Conservation (phyloP, 2,888 invertebrate species). For the Mythimna pallens region DNA sequence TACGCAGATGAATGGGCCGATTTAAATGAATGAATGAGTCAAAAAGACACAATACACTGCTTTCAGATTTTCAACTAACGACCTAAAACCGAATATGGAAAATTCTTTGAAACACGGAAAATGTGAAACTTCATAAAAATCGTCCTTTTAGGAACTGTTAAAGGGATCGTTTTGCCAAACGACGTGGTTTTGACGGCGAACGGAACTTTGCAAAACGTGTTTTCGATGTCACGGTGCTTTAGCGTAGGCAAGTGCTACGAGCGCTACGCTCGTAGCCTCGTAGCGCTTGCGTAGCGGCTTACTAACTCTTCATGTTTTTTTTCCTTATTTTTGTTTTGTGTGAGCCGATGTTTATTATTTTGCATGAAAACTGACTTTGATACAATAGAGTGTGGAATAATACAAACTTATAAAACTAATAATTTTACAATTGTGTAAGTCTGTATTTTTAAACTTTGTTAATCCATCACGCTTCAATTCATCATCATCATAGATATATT, state of each 20-base stretch:
- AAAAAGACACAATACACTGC: conserved; percentile 29
- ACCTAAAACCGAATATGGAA: conserved; percentile 29
- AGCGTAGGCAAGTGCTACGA: conserved; percentile 40
- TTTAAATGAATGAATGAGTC: conserved; percentile 52
- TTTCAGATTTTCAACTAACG: conserved; percentile 47
- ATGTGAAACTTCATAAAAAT: conserved; percentile 25
- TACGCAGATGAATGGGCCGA: conserved; percentile 55
- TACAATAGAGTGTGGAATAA: background rate
- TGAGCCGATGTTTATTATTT: background rate
- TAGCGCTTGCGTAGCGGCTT: conserved; percentile 38
- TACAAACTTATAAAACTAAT: background rate
- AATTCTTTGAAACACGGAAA: conserved; percentile 12
- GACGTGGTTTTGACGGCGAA: conserved; percentile 16
- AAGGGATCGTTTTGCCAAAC: conserved; percentile 33
- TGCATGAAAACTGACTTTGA: background rate
- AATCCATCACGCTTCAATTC: background rate
- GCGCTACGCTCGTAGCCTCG: conserved; percentile 46
- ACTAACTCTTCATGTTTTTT: conserved; percentile 14
- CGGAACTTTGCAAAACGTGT: conserved; percentile 33
- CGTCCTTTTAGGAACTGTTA: conserved; percentile 9
- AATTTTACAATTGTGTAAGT: background rate
- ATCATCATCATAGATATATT: too few species aligned
- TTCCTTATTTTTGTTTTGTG: conserved; percentile 1
- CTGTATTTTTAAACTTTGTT: background rate
- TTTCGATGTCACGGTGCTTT: conserved; percentile 27